A percentile compares a stretch with the other conserved stretches of the same genome.
These are phyloP conservation scores for Talpa occidentalis DNA, from an alignment of 2,113 vertebrate genomes.

Conservation along the genomic window DNA sequence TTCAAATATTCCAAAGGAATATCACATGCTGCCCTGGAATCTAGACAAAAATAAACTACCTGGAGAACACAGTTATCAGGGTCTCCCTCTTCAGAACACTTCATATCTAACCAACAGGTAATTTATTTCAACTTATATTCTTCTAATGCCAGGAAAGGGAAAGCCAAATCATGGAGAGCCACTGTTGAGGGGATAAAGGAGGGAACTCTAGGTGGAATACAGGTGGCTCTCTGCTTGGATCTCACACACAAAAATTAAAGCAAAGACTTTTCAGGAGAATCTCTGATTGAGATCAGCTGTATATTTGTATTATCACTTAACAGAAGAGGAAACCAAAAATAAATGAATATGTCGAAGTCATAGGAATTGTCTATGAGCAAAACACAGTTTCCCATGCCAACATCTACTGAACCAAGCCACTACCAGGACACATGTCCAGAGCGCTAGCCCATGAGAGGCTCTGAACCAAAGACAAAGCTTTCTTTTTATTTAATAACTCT, in stretches of 20 bases:
- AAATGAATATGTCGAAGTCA: background rate
- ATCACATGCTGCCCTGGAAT: background rate
- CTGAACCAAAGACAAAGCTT: background rate
- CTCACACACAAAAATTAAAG: background rate
- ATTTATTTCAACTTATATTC: background rate
- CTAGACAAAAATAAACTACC: background rate
- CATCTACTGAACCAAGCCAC: background rate
- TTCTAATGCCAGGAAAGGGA: background rate
- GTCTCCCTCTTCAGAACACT: background rate
- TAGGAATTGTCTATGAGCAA: background rate
- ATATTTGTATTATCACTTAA: slow-evolving; percentile 4
- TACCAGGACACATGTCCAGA: background rate
- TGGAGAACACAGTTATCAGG: background rate
- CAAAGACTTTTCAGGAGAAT: background rate
- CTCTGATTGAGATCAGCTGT: background rate
- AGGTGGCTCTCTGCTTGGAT: background rate
- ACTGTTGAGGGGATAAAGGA: fast-evolving
- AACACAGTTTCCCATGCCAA: background rate
- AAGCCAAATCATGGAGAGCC: background rate
- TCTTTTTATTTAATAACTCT: background rate
- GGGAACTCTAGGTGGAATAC: background rate
- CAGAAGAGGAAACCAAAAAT: slow-evolving; percentile 13
- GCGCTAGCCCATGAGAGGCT: background rate
- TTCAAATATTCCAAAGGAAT: background rate
- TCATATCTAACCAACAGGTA: background rate